These are phyloP conservation scores for Magallana ariakensis DNA, from an alignment of 1,140 invertebrate species.

Conservation along the genomic window DNA sequence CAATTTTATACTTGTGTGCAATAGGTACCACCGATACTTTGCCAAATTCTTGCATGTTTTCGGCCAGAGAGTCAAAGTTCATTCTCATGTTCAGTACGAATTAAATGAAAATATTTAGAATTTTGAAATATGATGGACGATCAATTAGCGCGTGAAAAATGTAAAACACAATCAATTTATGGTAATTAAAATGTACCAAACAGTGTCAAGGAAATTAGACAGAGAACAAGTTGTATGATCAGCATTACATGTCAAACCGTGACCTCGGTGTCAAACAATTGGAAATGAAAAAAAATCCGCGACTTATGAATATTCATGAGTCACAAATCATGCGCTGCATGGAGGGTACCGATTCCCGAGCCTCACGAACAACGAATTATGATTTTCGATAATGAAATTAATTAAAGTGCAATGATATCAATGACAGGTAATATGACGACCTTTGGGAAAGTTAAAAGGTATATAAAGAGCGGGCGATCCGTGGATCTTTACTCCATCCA, in stretches of 20 bases:
- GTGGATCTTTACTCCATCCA: constrained; percentile 16
- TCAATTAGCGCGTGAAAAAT: constrained; percentile 12
- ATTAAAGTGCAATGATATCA: constrained; percentile 22
- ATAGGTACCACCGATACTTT: too few relatives aligned
- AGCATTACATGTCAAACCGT: not conserved
- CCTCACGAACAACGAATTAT: constrained; percentile 18
- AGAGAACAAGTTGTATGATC: not conserved
- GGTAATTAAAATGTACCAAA: constrained; percentile 14
- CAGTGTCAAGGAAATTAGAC: constrained; percentile 19
- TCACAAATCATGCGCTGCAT: not conserved
- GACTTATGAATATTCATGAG: not conserved
- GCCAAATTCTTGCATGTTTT: not conserved
- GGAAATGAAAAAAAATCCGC: not conserved
- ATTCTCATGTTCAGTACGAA: not conserved
- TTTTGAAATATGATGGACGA: not conserved
- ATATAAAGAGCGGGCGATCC: constrained; percentile 4
- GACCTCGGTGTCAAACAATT: not conserved
- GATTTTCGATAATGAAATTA: constrained; percentile 32
- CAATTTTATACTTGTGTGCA: too few relatives aligned
- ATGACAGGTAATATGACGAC: constrained; percentile 27
- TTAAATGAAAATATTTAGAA: constrained; percentile 20
- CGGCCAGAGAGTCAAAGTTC: not conserved
- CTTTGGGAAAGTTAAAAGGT: not conserved
- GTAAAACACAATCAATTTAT: constrained; percentile 32
- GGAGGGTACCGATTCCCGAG: not conserved